Conservation (phyloP, 2,888 invertebrate genomes). For the Acanthacorydalis orientalis region DNA sequence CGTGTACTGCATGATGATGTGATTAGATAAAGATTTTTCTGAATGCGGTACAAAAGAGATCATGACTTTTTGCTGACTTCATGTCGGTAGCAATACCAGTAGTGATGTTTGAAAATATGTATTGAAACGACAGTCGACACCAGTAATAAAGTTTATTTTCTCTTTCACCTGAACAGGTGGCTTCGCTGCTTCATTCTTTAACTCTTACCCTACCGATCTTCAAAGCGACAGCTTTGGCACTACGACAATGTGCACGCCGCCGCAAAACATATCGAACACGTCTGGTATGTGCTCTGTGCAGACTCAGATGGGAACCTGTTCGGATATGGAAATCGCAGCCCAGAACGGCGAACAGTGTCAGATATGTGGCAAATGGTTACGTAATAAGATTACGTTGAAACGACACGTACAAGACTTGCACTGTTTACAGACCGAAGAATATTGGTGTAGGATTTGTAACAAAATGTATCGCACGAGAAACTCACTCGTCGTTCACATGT, state of each 20-base stretch:
- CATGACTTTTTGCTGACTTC: too few species aligned
- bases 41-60: not conserved
- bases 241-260: not conserved
- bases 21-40: too few species aligned
- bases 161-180: slow-evolving; percentile 3
- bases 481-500: slow-evolving; percentile 20
- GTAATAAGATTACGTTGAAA: slow-evolving; percentile 18
- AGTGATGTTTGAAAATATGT: not conserved
- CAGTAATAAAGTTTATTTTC: slow-evolving; percentile 1
- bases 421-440: slow-evolving; percentile 18
- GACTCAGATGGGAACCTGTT: not conserved
- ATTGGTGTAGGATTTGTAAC: slow-evolving; percentile 19
- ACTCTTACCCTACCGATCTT: not conserved
- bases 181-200: not conserved
- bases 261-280: not conserved
- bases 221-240: not conserved
- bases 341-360: slow-evolving; percentile 16
- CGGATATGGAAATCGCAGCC: not conserved
- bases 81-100: too few species aligned
- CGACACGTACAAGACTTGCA: slow-evolving; percentile 20
- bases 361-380: slow-evolving; percentile 19
- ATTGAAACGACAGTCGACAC: not conserved
- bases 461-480: slow-evolving; percentile 20
- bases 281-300: not conserved
- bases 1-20: not conserved